phyloP scores from a whole-genome alignment of 2,797 vertebrate species.

The Mergus octosetaceus region DNA sequence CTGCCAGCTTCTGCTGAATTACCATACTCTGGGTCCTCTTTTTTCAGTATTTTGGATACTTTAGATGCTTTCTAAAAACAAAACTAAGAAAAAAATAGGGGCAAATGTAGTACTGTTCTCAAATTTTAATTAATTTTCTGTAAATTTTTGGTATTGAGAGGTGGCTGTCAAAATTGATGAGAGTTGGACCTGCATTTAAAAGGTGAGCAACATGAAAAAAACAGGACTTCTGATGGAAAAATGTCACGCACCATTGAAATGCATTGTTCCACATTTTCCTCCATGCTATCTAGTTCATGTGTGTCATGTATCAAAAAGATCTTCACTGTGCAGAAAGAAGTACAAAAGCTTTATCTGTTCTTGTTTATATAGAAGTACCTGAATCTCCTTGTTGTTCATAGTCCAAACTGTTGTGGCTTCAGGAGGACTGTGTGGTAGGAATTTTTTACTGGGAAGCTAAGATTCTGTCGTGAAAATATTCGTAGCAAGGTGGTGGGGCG shows the following conservation, averaged over 20 bases:
- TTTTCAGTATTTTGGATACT: neutral
- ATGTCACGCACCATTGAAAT: neutral
- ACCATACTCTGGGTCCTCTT: neutral
- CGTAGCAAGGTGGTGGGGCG: neutral
- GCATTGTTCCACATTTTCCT: neutral
- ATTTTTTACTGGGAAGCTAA: neutral
- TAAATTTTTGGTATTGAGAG: neutral
- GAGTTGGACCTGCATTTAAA: neutral
- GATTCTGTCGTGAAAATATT: neutral
- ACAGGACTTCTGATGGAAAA: neutral
- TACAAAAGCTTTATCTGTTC: neutral
- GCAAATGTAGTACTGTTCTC: neutral
- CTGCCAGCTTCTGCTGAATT: neutral
- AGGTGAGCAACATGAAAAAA: neutral
- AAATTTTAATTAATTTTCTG: neutral
- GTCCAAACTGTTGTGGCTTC: neutral
- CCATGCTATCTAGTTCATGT: neutral
- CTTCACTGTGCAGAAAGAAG: neutral
- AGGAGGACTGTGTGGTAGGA: neutral
- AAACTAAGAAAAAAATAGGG: fast-evolving
- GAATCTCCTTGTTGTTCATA: neutral
- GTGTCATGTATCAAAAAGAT: neutral
- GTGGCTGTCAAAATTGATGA: neutral
- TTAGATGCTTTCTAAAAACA: neutral
- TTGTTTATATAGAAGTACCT: neutral